Percentiles rank a stretch among this genome's conserved stretches.
Conservation (phyloP, 2,113 vertebrate genomes). For the Gobius niger region DNA sequence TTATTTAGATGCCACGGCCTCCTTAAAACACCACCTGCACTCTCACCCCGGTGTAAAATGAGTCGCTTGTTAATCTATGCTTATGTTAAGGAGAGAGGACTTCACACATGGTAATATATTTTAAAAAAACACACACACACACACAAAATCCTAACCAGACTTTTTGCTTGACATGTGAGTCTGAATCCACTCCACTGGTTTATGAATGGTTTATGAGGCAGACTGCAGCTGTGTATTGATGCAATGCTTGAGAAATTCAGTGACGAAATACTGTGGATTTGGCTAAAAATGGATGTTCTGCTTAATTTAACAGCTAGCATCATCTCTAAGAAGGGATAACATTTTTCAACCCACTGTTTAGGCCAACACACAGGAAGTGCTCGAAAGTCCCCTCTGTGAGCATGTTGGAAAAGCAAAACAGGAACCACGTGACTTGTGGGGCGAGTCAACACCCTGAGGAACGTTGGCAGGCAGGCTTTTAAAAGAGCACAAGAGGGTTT, state of each 20-base stretch:
- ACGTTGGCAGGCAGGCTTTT: conserved; percentile 52
- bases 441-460: conserved; percentile 49
- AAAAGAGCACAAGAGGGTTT: conserved; percentile 51
- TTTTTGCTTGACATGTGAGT: conserved; percentile 19
- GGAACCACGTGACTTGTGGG: conserved; percentile 60
- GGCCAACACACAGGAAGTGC: conserved; percentile 41
- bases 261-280: conserved; percentile 7
- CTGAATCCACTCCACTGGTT: conserved; percentile 4
- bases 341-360: conserved; percentile 33
- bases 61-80: conserved; percentile 6
- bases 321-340: conserved; percentile 22
- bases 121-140: neutral
- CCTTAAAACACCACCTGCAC: conserved; percentile 56
- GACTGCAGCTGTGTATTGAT: conserved; percentile 18
- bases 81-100: conserved; percentile 12
- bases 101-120: conserved; percentile 7
- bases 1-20: conserved; percentile 62
- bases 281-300: conserved; percentile 20
- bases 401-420: conserved; percentile 53
- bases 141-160: conserved; percentile 1
- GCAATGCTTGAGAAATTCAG: conserved; percentile 31
- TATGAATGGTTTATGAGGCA: conserved; percentile 9
- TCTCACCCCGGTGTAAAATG: conserved; percentile 38
- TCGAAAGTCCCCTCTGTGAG: conserved; percentile 41
- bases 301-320: conserved; percentile 12